phyloP scores from a whole-genome alignment of 2,113 vertebrate genomes.

The Otus sunia region DNA sequence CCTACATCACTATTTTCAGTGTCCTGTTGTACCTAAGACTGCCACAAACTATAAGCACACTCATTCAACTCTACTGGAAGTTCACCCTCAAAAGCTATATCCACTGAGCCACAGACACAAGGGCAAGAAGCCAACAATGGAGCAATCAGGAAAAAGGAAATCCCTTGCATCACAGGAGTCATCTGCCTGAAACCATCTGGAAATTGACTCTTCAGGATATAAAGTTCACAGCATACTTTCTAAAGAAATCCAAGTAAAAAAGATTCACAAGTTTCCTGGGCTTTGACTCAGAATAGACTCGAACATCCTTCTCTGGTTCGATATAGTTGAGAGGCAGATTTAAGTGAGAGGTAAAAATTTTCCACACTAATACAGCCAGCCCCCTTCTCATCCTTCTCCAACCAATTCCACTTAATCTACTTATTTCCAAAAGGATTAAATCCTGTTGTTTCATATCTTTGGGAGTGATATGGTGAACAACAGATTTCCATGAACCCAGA shows the following conservation, averaged over 20 bases:
- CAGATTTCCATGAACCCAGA: neutral
- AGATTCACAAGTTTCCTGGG: conserved; percentile 57
- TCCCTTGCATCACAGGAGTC: conserved; percentile 67
- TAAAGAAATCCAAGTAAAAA: conserved; percentile 49
- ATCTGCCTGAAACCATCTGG: conserved; percentile 66
- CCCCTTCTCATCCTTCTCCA: neutral
- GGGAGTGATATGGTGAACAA: neutral
- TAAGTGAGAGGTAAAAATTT: conserved; percentile 9
- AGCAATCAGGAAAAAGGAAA: conserved; percentile 71
- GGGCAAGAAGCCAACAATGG: conserved; percentile 60
- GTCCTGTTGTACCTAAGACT: neutral
- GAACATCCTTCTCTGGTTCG: conserved; percentile 23
- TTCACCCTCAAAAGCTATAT: neutral
- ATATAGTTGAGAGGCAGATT: conserved; percentile 12
- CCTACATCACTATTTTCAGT: neutral
- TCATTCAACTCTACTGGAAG: neutral
- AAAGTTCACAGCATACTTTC: conserved; percentile 60
- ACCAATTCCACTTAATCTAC: neutral
- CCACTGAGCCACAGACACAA: conserved; percentile 1
- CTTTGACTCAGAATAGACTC: conserved; percentile 40
- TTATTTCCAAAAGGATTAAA: neutral
- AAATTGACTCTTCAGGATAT: conserved; percentile 68
- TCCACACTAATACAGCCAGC: neutral
- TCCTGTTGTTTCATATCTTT: neutral
- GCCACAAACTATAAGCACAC: neutral